Conservation (phyloP, 2,888 invertebrate genomes). For the Drosophila lacicola region DNA sequence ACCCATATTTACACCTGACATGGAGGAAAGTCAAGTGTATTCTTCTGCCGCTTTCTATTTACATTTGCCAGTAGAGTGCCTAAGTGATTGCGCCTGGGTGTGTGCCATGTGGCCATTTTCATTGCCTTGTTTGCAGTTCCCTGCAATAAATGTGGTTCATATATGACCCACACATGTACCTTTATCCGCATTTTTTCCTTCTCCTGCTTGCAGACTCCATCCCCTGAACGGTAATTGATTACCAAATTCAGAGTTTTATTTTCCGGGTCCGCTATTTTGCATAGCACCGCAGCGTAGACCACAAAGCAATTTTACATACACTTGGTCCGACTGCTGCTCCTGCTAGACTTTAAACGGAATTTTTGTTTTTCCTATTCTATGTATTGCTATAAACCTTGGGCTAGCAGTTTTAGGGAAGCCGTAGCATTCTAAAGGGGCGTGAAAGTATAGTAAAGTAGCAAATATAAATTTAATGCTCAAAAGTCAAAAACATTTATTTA, state of each 20-base stretch:
- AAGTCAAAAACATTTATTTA: constrained; percentile 62
- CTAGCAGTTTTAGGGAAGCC: constrained; percentile 53
- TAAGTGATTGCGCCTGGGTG: constrained; percentile 39
- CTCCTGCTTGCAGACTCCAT: constrained; percentile 17
- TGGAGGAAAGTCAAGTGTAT: constrained; percentile 57
- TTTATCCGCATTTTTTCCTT: not conserved
- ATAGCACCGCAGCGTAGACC: constrained; percentile 37
- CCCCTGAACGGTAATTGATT: constrained; percentile 70
- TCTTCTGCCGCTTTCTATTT: too few relatives aligned
- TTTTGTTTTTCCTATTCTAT: constrained; percentile 37
- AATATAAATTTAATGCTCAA: constrained; percentile 75
- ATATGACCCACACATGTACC: constrained; percentile 44
- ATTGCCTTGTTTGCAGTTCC: constrained; percentile 46
- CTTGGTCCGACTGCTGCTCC: constrained; percentile 9
- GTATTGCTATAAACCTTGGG: not conserved
- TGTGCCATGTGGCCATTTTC: constrained; percentile 28
- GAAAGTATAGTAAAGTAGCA: constrained; percentile 37
- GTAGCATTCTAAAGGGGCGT: constrained; percentile 20
- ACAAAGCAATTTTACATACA: constrained; percentile 31
- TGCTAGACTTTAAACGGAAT: not conserved
- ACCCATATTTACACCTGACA: constrained; percentile 38
- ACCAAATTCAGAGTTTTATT: constrained; percentile 74
- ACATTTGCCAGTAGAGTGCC: constrained; percentile 31
- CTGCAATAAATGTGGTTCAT: constrained; percentile 56
- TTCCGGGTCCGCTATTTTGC: constrained; percentile 44